These are phyloP conservation scores for Serrognathus titanus DNA, from an alignment of 2,888 invertebrate genomes.

Conservation along the genomic window DNA sequence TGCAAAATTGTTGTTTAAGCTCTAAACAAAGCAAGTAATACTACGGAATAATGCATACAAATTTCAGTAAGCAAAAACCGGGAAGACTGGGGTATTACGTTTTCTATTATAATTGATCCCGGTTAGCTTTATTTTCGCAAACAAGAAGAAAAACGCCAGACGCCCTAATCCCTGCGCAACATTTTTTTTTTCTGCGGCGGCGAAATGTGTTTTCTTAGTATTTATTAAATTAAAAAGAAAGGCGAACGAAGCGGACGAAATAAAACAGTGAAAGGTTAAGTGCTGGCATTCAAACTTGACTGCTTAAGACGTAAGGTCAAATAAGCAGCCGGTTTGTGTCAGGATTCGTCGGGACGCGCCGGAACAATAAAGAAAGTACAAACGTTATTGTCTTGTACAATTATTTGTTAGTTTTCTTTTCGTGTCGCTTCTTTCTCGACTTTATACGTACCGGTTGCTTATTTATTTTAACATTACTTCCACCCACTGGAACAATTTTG, in stretches of 20 bases:
- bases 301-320: conserved; percentile 19
- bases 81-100: no score
- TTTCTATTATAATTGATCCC: no score
- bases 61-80: no score
- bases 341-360: conserved; percentile 15
- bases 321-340: conserved; percentile 19
- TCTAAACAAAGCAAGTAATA: background rate
- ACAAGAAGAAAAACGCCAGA: no score
- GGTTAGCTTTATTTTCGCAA: no score
- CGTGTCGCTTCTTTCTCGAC: background rate
- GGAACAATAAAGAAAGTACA: conserved; percentile 13
- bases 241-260: no score
- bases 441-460: background rate
- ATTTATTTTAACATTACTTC: background rate
- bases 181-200: no score
- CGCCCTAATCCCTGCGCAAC: no score
- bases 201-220: no score
- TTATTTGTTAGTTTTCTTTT: conserved; percentile 17
- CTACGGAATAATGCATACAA: no score
- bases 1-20: background rate
- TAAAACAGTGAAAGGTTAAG: background rate
- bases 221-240: no score
- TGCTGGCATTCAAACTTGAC: conserved; percentile 12
- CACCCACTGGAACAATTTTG: no score
- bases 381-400: conserved; percentile 13